Evolutionary conservation across 2,113 vertebrate species (phyloP).

Genomic region (Machaerirhynchus nigripectus): DNA sequence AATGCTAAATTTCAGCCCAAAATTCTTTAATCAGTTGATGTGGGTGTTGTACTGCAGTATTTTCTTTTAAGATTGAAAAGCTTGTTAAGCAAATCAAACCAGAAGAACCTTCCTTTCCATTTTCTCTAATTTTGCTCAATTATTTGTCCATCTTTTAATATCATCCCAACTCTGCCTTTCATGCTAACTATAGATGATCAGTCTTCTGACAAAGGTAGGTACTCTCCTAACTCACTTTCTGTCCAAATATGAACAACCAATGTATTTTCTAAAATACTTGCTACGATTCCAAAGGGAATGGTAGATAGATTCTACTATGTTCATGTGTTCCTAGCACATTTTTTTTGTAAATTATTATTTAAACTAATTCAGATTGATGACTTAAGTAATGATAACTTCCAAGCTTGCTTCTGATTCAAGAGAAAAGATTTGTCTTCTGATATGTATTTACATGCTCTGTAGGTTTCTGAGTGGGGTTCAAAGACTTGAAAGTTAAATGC

Average conservation of each 20-base stretch:
- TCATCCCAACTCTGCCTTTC: slow-evolving; percentile 72
- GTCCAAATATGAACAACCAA: not conserved
- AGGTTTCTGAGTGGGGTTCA: not conserved
- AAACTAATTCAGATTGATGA: not conserved
- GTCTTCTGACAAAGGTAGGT: slow-evolving; percentile 90
- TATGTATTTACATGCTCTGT: not conserved
- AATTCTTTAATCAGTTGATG: not conserved
- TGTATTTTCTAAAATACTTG: not conserved
- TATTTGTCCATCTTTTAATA: slow-evolving; percentile 56
- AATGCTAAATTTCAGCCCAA: not conserved
- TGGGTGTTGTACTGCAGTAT: not conserved
- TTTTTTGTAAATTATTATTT: not conserved
- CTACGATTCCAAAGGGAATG: not conserved
- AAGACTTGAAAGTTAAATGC: not conserved
- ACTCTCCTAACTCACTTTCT: not conserved
- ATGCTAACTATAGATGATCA: slow-evolving; percentile 88
- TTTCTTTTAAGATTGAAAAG: not conserved
- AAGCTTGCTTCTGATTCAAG: not conserved
- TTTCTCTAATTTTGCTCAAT: not conserved
- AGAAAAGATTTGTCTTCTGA: not conserved
- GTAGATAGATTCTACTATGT: not conserved
- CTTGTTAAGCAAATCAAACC: not conserved
- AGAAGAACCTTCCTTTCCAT: not conserved
- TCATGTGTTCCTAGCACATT: not conserved
- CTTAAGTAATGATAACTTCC: not conserved